phyloP scores from a whole-genome alignment of 2,797 vertebrate species.

The Prionace glauca region DNA sequence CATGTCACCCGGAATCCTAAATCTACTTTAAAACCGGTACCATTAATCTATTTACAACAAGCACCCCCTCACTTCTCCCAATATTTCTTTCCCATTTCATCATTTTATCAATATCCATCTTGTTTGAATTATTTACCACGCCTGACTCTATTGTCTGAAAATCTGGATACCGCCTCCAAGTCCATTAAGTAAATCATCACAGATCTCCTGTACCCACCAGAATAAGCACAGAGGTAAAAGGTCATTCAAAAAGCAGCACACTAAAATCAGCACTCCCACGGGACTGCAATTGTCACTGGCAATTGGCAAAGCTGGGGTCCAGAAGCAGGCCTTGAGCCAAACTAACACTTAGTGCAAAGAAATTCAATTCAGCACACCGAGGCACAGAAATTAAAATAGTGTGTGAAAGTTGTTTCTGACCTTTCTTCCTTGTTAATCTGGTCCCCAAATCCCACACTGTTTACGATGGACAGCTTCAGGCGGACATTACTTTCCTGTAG shows the following conservation, averaged over 20 bases:
- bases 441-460: slow-evolving; percentile 89
- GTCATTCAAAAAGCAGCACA: not conserved
- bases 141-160: not conserved
- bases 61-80: not conserved
- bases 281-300: not conserved
- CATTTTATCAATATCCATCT: not conserved
- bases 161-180: not conserved
- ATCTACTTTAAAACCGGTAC: not conserved
- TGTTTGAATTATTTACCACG: not conserved
- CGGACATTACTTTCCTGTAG: slow-evolving; percentile 92
- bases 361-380: not conserved
- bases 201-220: not conserved
- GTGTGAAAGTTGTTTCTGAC: slow-evolving; percentile 53
- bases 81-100: not conserved
- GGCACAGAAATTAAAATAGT: not conserved
- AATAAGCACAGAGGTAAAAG: not conserved
- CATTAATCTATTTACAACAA: not conserved
- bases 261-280: not conserved
- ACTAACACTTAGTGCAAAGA: not conserved
- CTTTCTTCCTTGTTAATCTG: slow-evolving; percentile 98
- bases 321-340: not conserved
- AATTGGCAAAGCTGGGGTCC: too few relatives aligned
- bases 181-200: not conserved
- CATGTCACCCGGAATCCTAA: not conserved
- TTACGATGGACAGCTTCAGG: slow-evolving; percentile 88